phyloP scores from a whole-genome alignment of 2,797 vertebrate species.

The Botia almorhae region DNA sequence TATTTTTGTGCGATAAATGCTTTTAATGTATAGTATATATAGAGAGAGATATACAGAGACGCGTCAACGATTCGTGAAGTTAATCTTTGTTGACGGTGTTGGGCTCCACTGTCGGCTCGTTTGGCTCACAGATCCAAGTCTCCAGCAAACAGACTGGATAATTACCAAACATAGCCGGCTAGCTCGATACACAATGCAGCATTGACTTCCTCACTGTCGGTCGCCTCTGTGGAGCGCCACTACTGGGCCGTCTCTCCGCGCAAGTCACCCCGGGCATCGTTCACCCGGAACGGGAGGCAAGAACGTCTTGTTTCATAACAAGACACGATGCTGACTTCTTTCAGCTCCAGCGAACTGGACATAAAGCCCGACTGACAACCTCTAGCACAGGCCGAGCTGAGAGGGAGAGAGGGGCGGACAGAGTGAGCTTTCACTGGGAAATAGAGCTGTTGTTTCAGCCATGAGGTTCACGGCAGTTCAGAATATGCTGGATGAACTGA shows the following conservation, averaged over 20 bases:
- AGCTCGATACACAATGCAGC: slow-evolving; percentile 79
- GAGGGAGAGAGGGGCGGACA: slow-evolving; percentile 64
- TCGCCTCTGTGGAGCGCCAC: slow-evolving; percentile 74
- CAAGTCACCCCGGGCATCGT: slow-evolving; percentile 71
- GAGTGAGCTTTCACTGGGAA: slow-evolving; percentile 56
- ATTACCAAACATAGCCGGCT: slow-evolving; percentile 82
- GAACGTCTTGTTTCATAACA: slow-evolving; percentile 85
- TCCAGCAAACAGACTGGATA: slow-evolving; percentile 75
- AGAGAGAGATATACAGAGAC: slow-evolving; percentile 40
- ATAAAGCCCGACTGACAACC: slow-evolving; percentile 83
- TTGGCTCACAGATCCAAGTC: slow-evolving; percentile 70
- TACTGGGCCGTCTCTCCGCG: slow-evolving; percentile 62
- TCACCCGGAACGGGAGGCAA: slow-evolving; percentile 72
- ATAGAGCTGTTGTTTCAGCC: slow-evolving; percentile 72
- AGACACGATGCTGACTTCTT: slow-evolving; percentile 86
- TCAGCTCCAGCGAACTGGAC: slow-evolving; percentile 87
- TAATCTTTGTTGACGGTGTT: slow-evolving; percentile 76
- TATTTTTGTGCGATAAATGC: no score
- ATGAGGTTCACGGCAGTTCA: slow-evolving; percentile 66
- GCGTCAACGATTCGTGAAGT: slow-evolving; percentile 64
- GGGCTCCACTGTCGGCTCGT: slow-evolving; percentile 67
- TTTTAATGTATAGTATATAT: no score
- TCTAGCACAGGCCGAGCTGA: slow-evolving; percentile 73
- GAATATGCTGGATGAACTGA: slow-evolving; percentile 31
- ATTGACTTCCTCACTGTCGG: slow-evolving; percentile 85